These are phyloP conservation scores for Orchesella flavescens DNA, from an alignment of 2,888 invertebrate genomes.

Conservation along the genomic window DNA sequence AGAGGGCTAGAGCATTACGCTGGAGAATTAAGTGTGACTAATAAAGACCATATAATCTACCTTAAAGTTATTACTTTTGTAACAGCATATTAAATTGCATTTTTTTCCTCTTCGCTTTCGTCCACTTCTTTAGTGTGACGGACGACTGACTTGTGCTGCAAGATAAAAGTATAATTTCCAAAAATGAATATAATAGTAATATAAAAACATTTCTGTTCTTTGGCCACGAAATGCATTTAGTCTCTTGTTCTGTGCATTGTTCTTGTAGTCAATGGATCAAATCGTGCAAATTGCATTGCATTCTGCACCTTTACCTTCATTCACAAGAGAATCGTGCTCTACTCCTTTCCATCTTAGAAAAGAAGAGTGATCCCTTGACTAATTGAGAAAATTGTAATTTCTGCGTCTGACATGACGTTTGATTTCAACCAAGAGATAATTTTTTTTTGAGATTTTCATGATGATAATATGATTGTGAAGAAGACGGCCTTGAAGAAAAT, in stretches of 20 bases:
- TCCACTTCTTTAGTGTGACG: slow-evolving; percentile 36
- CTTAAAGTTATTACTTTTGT: slow-evolving; percentile 6
- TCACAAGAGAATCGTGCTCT: too few relatives aligned
- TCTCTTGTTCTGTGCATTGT: too few relatives aligned
- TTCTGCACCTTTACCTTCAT: too few relatives aligned
- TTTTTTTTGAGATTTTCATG: neutral
- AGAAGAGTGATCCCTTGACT: slow-evolving; percentile 51
- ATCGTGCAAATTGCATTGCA: too few relatives aligned
- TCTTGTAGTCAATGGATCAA: too few relatives aligned
- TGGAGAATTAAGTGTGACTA: slow-evolving; percentile 45
- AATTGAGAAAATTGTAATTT: slow-evolving; percentile 50
- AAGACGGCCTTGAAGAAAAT: slow-evolving; percentile 53
- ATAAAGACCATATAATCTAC: slow-evolving; percentile 24
- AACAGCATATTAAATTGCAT: slow-evolving; percentile 29
- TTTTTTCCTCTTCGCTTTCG: neutral
- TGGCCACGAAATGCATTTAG: too few relatives aligned
- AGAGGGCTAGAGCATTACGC: neutral
- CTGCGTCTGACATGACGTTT: slow-evolving; percentile 31
- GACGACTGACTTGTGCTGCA: slow-evolving; percentile 13
- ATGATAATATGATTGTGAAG: slow-evolving; percentile 22
- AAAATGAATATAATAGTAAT: too few relatives aligned
- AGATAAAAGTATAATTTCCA: too few relatives aligned
- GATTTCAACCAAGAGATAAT: slow-evolving; percentile 28
- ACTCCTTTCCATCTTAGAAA: neutral
- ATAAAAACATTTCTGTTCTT: too few relatives aligned